Percentiles rank a stretch among this genome's conserved stretches.
Evolutionary conservation across 2,888 invertebrate species (phyloP).

Genomic region (Sipha maydis): DNA sequence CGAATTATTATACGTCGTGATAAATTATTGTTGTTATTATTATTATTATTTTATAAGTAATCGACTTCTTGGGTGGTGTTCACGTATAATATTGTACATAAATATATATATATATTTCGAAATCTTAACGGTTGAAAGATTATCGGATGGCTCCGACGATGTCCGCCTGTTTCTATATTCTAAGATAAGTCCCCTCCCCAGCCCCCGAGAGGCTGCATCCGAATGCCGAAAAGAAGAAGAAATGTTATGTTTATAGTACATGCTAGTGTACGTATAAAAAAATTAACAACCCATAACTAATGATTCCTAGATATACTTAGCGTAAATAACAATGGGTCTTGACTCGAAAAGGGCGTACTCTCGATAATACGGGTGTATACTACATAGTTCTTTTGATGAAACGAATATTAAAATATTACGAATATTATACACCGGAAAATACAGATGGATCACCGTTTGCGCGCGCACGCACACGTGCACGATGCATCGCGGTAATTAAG

Average conservation of each 20-base stretch:
- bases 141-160: neutral
- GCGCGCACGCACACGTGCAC: neutral
- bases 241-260: neutral
- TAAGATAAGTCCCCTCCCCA: too few relatives aligned
- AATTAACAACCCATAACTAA: constrained; percentile 60
- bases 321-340: constrained; percentile 25
- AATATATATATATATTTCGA: neutral
- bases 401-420: neutral
- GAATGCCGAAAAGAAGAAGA: neutral
- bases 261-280: neutral
- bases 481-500: constrained; percentile 16
- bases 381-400: neutral
- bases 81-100: neutral
- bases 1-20: too few relatives aligned
- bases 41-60: neutral
- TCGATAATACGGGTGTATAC: neutral
- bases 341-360: constrained; percentile 20
- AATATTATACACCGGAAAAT: too few relatives aligned
- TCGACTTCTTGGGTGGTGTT: neutral
- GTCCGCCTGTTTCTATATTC: too few relatives aligned
- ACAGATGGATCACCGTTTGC: neutral
- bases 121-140: neutral
- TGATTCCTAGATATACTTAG: constrained; percentile 20
- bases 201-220: neutral
- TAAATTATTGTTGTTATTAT: too few relatives aligned